Evolutionary conservation across 2,113 vertebrate genomes (phyloP), one percentile per base, ranked within the genome.

Genomic region (Petroica traversi): DNA sequence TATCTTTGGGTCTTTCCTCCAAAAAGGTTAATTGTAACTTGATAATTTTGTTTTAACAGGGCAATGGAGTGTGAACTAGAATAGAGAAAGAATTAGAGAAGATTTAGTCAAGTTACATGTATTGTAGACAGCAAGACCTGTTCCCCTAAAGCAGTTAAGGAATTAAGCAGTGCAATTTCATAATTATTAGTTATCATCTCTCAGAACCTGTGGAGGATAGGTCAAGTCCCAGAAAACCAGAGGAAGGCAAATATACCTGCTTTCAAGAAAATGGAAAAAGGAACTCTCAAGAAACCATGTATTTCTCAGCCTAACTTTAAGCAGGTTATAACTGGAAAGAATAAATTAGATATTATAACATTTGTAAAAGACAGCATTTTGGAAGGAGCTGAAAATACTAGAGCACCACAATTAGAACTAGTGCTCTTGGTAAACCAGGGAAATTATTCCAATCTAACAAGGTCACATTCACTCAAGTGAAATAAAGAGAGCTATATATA

Each of bases 1-100:
- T 66, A 3, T 93, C 74, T 85, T 46, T 77, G 74, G 33, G 45
- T 64, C 54, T 79, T 93, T 75, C 41, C 74, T 91, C 51, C 33
- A 74, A 88, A 72, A 80, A 78, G 68, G 79, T 95, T 93, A 94
- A 91, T 84, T 92, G 64, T 82, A 64, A 79, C 48, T 82, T 85
- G 61, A 92, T 91, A 10, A 61, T 85, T 82, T 94, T 79, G 64
- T 88, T 89, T 69, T 85, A 91, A 29, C 45, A 78, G 46, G 40
- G 48, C 76, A 51, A 22, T 45, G 51, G 75, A 86, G 45, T 26
- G 28, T 89, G 74, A 92, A 68, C 69, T 57, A 87, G 40, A 88
- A 75, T 40, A 72, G 48, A 91, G 57, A 84, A 76, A 52, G 58
- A 94, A 88, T 90, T 76, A 95, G 34, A 78, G 66, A 76, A 66